Percentiles rank a stretch among this genome's conserved stretches.
These are phyloP conservation scores for Penaeus japonicus DNA, from an alignment of 1,140 invertebrate species.

Conservation along the genomic window DNA sequence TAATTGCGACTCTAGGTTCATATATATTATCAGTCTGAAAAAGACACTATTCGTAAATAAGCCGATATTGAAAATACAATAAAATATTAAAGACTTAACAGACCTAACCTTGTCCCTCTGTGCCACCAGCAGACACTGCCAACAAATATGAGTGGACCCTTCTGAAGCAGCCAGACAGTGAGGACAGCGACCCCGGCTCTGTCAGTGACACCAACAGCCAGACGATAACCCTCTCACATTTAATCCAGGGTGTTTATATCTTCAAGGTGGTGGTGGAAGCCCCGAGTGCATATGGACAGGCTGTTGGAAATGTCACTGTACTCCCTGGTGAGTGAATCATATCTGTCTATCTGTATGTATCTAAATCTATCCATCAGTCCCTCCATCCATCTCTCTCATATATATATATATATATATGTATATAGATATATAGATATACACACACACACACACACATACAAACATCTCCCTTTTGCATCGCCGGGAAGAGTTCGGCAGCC, in stretches of 20 bases:
- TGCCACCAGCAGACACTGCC: constrained; percentile 67
- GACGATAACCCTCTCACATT: constrained; percentile 63
- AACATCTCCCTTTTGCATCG: no score
- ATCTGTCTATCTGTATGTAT: neutral
- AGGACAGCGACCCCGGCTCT: constrained; percentile 75
- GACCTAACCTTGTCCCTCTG: neutral
- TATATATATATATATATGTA: neutral
- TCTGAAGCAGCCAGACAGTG: constrained; percentile 77
- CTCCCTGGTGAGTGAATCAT: constrained; percentile 72
- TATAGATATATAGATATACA: neutral
- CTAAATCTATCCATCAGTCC: neutral
- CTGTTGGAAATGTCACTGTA: constrained; percentile 82
- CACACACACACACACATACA: neutral
- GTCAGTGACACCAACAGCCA: constrained; percentile 87
- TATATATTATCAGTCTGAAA: no score
- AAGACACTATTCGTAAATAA: no score
- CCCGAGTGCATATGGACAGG: constrained; percentile 79
- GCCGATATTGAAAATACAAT: no score
- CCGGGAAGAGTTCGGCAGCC: no score
- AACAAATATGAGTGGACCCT: constrained; percentile 91
- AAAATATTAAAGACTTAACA: no score
- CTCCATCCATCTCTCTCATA: no score
- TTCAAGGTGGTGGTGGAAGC: constrained; percentile 87
- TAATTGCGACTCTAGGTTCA: no score
- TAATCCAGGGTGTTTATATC: constrained; percentile 76